A percentile compares a stretch with the other conserved stretches of the same genome.
Conservation (phyloP, 1,140 invertebrate genomes). For the Penaeus chinensis region DNA sequence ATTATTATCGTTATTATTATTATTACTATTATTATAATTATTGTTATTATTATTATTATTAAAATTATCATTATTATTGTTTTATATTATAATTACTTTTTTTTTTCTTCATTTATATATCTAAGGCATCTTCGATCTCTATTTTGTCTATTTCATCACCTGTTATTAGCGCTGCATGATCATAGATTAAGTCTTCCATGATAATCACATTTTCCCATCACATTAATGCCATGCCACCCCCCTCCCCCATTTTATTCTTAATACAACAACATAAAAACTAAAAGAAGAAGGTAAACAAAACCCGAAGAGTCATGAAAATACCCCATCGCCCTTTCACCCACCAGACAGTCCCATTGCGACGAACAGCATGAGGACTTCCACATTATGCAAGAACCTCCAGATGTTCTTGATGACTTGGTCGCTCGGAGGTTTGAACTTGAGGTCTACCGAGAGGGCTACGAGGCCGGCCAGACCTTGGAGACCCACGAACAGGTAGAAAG, state of each 20-base stretch:
- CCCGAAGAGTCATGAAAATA: background rate
- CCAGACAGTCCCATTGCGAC: slow-evolving; percentile 68
- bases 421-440: slow-evolving; percentile 82
- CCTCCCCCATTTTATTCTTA: background rate
- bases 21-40: no score
- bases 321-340: background rate
- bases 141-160: no score
- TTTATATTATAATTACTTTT: no score
- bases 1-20: no score
- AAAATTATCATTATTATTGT: no score
- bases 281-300: background rate
- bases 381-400: slow-evolving; percentile 77
- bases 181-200: no score
- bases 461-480: slow-evolving; percentile 77
- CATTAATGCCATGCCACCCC: no score
- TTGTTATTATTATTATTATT: no score
- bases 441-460: slow-evolving; percentile 79
- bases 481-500: slow-evolving; percentile 82
- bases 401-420: slow-evolving; percentile 80
- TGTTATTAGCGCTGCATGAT: no score
- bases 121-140: no score
- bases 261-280: background rate
- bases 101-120: no score
- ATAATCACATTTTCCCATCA: no score
- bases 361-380: slow-evolving; percentile 80